Percentiles rank a stretch among this genome's conserved stretches.
Evolutionary conservation across 2,113 vertebrate genomes (phyloP).

Genomic region (Grus americana): DNA sequence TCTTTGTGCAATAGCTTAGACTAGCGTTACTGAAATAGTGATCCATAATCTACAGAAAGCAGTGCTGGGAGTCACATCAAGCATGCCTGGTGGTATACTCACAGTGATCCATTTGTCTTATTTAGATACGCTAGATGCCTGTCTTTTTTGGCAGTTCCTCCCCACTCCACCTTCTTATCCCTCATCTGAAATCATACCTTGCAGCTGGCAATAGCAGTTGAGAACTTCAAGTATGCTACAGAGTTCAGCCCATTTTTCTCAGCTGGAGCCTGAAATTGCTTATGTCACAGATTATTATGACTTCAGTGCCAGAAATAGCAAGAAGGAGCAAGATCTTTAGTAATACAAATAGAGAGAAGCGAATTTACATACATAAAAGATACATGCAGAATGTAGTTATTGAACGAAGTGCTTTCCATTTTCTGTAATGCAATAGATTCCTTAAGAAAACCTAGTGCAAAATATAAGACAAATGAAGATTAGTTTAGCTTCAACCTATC

Average conservation of each 20-base stretch:
- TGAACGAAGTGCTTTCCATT: background rate
- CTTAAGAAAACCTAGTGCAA: background rate
- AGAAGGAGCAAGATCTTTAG: conserved; percentile 22
- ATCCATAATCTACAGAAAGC: background rate
- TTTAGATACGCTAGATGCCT: background rate
- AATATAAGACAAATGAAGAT: background rate
- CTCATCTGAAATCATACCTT: conserved; percentile 14
- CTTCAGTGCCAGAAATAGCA: conserved; percentile 49
- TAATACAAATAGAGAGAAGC: conserved; percentile 19
- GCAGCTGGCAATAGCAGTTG: conserved; percentile 13
- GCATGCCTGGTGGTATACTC: background rate
- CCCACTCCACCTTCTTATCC: background rate
- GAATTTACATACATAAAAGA: conserved; percentile 6
- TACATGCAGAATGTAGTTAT: background rate
- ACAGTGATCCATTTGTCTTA: background rate
- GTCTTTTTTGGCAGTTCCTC: background rate
- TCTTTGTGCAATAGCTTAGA: background rate
- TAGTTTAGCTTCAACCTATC: background rate
- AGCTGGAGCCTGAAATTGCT: conserved; percentile 38
- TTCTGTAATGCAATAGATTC: conserved; percentile 3
- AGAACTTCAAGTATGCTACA: conserved; percentile 8
- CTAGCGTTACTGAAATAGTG: background rate
- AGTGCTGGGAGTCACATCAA: background rate
- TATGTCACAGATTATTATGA: conserved; percentile 35
- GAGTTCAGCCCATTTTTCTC: conserved; percentile 40